phyloP scores from a whole-genome alignment of 2,888 invertebrate species.

The Ashinkailepas kermadecensis region DNA sequence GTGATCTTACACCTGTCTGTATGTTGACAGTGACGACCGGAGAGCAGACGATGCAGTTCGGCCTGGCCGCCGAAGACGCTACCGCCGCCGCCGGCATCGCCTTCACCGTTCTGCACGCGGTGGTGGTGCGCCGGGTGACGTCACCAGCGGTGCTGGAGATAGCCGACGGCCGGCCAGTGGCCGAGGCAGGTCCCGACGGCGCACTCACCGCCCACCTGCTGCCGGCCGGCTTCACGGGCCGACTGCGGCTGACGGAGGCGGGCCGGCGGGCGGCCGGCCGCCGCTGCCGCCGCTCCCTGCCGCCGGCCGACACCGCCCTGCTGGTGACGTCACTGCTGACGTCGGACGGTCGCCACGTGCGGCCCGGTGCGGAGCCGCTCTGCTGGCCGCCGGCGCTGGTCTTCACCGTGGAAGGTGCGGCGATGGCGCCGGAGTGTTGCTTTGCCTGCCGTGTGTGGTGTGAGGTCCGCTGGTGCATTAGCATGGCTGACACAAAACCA shows the following conservation, averaged over 20 bases:
- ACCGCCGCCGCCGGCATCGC: not conserved
- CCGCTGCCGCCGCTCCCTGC: not conserved
- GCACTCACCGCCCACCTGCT: not conserved
- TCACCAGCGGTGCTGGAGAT: not conserved
- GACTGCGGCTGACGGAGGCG: not conserved
- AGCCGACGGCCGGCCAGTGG: not conserved
- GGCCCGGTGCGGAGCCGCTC: not conserved
- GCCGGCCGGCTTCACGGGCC: conserved; percentile 3
- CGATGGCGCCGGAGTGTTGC: too few species aligned
- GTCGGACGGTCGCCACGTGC: not conserved
- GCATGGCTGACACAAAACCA: too few species aligned
- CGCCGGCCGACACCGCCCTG: not conserved
- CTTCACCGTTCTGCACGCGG: not conserved
- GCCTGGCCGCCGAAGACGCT: not conserved
- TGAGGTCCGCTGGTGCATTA: too few species aligned
- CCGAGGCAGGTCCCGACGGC: not conserved
- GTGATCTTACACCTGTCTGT: not conserved
- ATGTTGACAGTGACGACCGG: not conserved
- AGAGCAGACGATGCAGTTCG: not conserved
- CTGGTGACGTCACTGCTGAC: not conserved
- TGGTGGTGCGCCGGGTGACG: conserved; percentile 5
- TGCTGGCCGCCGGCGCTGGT: not conserved
- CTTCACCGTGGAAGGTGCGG: not conserved
- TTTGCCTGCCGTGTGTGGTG: too few species aligned
- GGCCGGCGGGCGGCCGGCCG: not conserved